Evolutionary conservation across 2,888 invertebrate genomes (phyloP), one percentile per base, ranked within the genome.

Genomic region (Endomychus coccineus): DNA sequence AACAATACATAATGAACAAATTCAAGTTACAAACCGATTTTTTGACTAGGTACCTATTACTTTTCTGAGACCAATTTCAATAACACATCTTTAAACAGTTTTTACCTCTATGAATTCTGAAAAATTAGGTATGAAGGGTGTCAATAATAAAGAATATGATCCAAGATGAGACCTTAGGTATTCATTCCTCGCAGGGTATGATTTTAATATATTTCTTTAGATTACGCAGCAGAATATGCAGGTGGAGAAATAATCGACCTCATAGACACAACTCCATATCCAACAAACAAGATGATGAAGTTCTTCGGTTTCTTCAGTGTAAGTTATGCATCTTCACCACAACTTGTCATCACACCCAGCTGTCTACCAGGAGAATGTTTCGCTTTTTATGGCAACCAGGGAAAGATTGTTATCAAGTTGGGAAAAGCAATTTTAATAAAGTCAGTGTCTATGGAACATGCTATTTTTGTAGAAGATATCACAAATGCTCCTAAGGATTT

Each of bases 141-240:
- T n/a, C n/a, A n/a, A n/a, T n/a, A n/a, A n/a, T n/a, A n/a, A n/a
- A n/a, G n/a, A n/a, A n/a, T n/a, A n/a, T n/a, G n/a, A n/a, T n/a
- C n/a, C n/a, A n/a, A n/a, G n/a, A n/a, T n/a, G n/a, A n/a, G n/a
- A n/a, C n/a, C n/a, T n/a, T n/a, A n/a, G n/a, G n/a, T n/a, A n/a
- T n/a, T n/a, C n/a, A n/a, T n/a, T n/a, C n/a, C n/a, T n/a, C n/a
- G n/a, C n/a, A n/a, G n/a, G n/a, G n/a, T n/a, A n/a, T n/a, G n/a
- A n/a, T 12, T 7, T 31, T 11, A 5, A 16, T 7, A 28, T 28
- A 13, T 12, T n/a, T 27, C 19, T 31, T 2, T 21, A 36, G 40
- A 40, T 34, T 40, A 40, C 19, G 40, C 40, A 3, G 40, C 40
- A 9, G 24, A 40, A 12, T 40, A 40, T 17, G 36, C 40, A 3